Conservation (phyloP, 2,888 invertebrate species). For the Cenopis cana region DNA sequence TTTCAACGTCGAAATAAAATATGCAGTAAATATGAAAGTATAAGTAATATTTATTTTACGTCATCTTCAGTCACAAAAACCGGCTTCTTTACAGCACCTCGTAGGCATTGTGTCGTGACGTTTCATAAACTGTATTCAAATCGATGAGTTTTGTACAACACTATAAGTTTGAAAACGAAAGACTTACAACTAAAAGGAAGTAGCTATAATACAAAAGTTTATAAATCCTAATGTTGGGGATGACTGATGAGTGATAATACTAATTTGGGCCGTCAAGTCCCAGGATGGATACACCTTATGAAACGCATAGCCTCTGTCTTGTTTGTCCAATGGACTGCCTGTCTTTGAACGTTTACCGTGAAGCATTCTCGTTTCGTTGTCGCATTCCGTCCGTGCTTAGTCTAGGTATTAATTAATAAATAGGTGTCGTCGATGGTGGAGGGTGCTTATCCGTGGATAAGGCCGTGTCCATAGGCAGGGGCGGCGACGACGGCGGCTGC, state of each 20-base stretch:
- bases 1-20: slow-evolving; percentile 48
- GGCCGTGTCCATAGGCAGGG: slow-evolving; percentile 70
- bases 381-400: slow-evolving; percentile 74
- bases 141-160: slow-evolving; percentile 45
- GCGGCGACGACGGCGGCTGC: slow-evolving; percentile 68
- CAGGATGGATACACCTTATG: slow-evolving; percentile 72
- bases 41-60: slow-evolving; percentile 68
- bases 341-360: slow-evolving; percentile 57
- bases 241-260: slow-evolving; percentile 46
- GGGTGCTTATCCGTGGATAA: slow-evolving; percentile 65
- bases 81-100: slow-evolving; percentile 67
- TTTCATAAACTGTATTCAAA: slow-evolving; percentile 78
- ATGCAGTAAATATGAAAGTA: slow-evolving; percentile 63
- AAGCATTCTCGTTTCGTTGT: slow-evolving; percentile 62
- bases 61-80: slow-evolving; percentile 72
- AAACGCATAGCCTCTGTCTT: slow-evolving; percentile 67
- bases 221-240: slow-evolving; percentile 50
- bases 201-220: slow-evolving; percentile 81
- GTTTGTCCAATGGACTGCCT: slow-evolving; percentile 47
- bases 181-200: slow-evolving; percentile 77
- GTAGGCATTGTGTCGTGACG: slow-evolving; percentile 68
- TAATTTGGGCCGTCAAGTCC: slow-evolving; percentile 72
- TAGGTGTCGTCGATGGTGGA: slow-evolving; percentile 60
- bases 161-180: slow-evolving; percentile 59
- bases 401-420: slow-evolving; percentile 71